Base-by-base conservation (phyloP, 2,888 invertebrate species). In the Tholera decimalis region DNA sequence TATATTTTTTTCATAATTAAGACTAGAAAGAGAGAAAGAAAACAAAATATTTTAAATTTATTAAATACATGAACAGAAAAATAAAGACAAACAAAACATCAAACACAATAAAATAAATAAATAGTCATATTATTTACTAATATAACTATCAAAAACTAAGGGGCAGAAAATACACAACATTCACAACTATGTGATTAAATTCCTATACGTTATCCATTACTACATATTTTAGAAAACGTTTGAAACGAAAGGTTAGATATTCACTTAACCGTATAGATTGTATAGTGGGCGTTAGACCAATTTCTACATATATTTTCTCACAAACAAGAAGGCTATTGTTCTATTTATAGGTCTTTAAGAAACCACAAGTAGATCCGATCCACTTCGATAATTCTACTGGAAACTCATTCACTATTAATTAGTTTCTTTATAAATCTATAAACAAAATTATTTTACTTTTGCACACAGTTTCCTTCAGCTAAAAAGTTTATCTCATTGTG, bases 91-190 rank as follows among this genome's bases (percentile, higher is more conserved):
- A n/a, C n/a, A n/a, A n/a, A n/a, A n/a, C n/a, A n/a, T n/a, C n/a
- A n/a, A n/a, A n/a, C n/a, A n/a, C n/a, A n/a, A n/a, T n/a, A n/a
- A n/a, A n/a, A n/a, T n/a, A n/a, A n/a, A n/a, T n/a, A n/a, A n/a
- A n/a, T n/a, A n/a, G n/a, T n/a, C n/a, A n/a, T n/a, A n/a, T n/a
- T n/a, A n/a, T n/a, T n/a, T n/a, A n/a, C n/a, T n/a, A n/a, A n/a
- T n/a, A n/a, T n/a, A n/a, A n/a, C n/a, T n/a, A n/a, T n/a, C n/a
- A n/a, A n/a, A n/a, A n/a, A n/a, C n/a, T n/a, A n/a, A n/a, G n/a
- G n/a, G n/a, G n/a, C n/a, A n/a, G 9, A 33, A 65, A 20, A 39
- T 46, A 26, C n/a, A 65, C 2, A 7, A 37, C n/a, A 24, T 30
- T 20, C 3, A 18, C 2, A 33, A 26, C 3, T 9, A 13, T 11